A percentile compares a stretch with the other conserved stretches of the same genome.
Evolutionary conservation across 2,888 invertebrate genomes (phyloP).

Genomic region (Coelogynopora nodosa): DNA sequence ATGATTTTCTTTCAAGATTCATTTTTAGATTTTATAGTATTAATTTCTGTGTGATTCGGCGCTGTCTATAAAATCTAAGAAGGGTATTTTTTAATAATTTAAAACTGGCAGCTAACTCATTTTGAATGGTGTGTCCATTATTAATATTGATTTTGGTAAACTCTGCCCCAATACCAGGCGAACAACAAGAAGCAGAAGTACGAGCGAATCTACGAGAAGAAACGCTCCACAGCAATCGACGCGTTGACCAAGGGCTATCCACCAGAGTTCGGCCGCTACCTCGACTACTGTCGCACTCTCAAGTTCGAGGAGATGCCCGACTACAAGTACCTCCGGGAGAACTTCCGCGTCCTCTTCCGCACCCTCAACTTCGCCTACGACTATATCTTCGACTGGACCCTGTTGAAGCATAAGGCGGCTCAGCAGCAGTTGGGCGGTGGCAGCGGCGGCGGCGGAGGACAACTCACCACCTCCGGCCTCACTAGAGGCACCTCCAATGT

Average conservation of each 20-base stretch:
- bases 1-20: too few species aligned
- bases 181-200: slow-evolving; percentile 99
- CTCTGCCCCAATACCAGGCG: too few species aligned
- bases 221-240: slow-evolving; percentile 90
- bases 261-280: slow-evolving; percentile 46
- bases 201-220: slow-evolving; percentile 98
- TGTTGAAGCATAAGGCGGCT: slow-evolving; percentile 66
- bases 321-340: slow-evolving; percentile 44
- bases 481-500: neutral
- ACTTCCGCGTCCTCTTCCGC: slow-evolving; percentile 64
- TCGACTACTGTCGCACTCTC: slow-evolving; percentile 43
- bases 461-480: neutral
- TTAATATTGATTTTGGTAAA: too few species aligned
- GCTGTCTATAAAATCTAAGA: too few species aligned
- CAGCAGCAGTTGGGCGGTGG: neutral
- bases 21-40: too few species aligned
- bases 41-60: too few species aligned
- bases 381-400: slow-evolving; percentile 99
- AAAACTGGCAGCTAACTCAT: too few species aligned
- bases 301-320: slow-evolving; percentile 46
- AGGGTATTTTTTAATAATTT: too few species aligned
- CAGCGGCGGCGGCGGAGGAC: neutral
- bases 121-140: too few species aligned
- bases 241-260: slow-evolving; percentile 69
- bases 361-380: slow-evolving; percentile 98